Conservation (phyloP, 2,888 invertebrate genomes). For the Drosophila percnosoma region DNA sequence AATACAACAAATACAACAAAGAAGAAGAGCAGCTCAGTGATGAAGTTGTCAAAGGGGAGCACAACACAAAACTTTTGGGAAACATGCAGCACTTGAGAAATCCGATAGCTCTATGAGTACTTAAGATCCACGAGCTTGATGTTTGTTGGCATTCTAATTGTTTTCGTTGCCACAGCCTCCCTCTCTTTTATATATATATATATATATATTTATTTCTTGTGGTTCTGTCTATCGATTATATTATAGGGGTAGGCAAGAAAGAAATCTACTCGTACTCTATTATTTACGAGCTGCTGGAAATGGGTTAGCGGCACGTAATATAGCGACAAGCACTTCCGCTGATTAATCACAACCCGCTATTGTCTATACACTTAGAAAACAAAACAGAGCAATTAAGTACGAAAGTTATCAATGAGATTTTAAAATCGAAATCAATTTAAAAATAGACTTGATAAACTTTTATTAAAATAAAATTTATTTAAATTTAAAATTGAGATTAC, state of each 20-base stretch:
- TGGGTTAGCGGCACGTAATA: slow-evolving; percentile 76
- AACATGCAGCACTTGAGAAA: slow-evolving; percentile 64
- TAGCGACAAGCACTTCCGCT: slow-evolving; percentile 75
- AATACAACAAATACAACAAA: neutral
- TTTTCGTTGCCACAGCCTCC: slow-evolving; percentile 38
- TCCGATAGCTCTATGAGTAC: slow-evolving; percentile 74
- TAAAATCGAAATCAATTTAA: too few relatives aligned
- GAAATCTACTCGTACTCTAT: slow-evolving; percentile 1
- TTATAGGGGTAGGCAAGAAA: slow-evolving; percentile 40
- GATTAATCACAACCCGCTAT: slow-evolving; percentile 57
- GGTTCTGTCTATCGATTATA: slow-evolving; percentile 26
- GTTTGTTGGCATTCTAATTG: slow-evolving; percentile 53
- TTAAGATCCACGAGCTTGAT: slow-evolving; percentile 76
- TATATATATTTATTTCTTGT: slow-evolving; percentile 2
- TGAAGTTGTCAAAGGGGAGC: slow-evolving; percentile 59
- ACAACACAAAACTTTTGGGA: slow-evolving; percentile 47
- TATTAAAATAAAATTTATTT: too few relatives aligned
- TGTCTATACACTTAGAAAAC: slow-evolving; percentile 24
- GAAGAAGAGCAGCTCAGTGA: slow-evolving; percentile 8
- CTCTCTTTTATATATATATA: slow-evolving; percentile 17
- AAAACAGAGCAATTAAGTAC: neutral
- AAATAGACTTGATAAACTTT: too few relatives aligned
- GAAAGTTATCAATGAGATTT: too few relatives aligned
- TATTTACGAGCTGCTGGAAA: slow-evolving; percentile 76
- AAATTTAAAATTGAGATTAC: too few relatives aligned